These are phyloP conservation scores for Colossoma macropomum DNA, from an alignment of 2,113 vertebrate genomes.

Conservation along the genomic window DNA sequence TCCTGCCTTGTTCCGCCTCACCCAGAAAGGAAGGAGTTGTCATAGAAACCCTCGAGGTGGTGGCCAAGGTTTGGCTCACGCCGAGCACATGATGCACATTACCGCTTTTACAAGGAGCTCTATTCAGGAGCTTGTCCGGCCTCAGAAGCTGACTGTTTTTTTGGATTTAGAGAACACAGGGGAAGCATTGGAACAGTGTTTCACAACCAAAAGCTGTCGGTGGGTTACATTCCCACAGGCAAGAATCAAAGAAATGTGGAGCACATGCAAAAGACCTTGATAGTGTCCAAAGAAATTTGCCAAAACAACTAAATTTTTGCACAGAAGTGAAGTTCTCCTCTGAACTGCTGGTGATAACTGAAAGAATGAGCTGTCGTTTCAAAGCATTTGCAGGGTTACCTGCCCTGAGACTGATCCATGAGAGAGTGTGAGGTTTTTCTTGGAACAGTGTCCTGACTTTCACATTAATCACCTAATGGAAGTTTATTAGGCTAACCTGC, in stretches of 20 bases:
- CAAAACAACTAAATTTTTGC: neutral
- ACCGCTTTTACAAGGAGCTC: constrained; percentile 24
- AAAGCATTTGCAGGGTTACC: neutral
- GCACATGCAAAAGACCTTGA: neutral
- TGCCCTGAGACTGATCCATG: neutral
- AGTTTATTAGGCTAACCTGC: neutral
- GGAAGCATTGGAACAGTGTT: neutral
- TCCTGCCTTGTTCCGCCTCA: neutral
- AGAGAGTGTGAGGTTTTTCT: neutral
- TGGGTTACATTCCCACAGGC: neutral
- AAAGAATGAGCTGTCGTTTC: neutral
- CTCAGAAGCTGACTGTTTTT: constrained; percentile 20
- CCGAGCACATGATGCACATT: constrained; percentile 19
- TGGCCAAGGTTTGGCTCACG: constrained; percentile 1
- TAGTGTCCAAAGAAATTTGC: neutral
- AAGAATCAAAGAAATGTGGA: neutral
- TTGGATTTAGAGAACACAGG: neutral
- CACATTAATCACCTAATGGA: neutral
- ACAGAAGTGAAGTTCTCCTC: neutral
- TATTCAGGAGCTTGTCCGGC: constrained; percentile 9
- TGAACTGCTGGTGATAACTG: neutral
- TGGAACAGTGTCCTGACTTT: neutral
- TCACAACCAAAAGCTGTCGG: neutral
- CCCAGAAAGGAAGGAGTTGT: constrained; percentile 38
- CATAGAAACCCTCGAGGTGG: constrained; percentile 55